Base-by-base conservation (phyloP, 2,888 invertebrate genomes). In the Sarcophaga variegata region DNA sequence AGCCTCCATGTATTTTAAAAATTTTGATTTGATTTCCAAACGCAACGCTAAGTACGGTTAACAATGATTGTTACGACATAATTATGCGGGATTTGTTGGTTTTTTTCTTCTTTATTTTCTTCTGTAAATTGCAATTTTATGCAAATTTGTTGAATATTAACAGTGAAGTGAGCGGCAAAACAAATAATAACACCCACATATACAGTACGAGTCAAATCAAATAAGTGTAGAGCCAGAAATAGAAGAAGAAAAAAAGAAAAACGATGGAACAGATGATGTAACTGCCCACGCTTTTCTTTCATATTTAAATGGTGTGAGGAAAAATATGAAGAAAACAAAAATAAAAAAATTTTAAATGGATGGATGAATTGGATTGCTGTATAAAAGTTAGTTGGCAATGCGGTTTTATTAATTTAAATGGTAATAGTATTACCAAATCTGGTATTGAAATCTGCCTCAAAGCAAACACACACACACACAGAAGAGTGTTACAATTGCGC, bases 61-160 rank as follows among this genome's bases (percentile, higher is more conserved):
- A 71, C 76, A 81, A 49, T 71, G 37, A 37, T 37, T 81, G 67
- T 84, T 85, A 72, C 71, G 66, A 72, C 76, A 80, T 76, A 86
- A 83, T 80, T 80, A 63, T 81, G 83, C 72, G 74, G 17, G 5
- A 14, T 67, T 77, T 76, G 22, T 87, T 81, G 74, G 75, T 17
- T 4, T 14, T 54, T 54, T 14, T 2, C 1, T n/a, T 17, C 12
- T 49, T 49, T 49, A 12, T 49, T 49, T 54, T 54, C 12, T 14
- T n/a, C 60, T 67, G 27, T 22, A 83, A 87, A 87, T 87, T 79
- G 84, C 84, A 87, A 87, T 87, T 87, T 84, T 84, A 87, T 87
- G 87, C 87, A 82, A 87, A 87, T 87, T 87, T 84, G 63, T 27
- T 37, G 63, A 76, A 84, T 78, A 60, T 82, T 82, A 83, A 67